These are phyloP conservation scores for Synanthedon formicaeformis DNA, from an alignment of 2,888 invertebrate genomes.

Conservation along the genomic window DNA sequence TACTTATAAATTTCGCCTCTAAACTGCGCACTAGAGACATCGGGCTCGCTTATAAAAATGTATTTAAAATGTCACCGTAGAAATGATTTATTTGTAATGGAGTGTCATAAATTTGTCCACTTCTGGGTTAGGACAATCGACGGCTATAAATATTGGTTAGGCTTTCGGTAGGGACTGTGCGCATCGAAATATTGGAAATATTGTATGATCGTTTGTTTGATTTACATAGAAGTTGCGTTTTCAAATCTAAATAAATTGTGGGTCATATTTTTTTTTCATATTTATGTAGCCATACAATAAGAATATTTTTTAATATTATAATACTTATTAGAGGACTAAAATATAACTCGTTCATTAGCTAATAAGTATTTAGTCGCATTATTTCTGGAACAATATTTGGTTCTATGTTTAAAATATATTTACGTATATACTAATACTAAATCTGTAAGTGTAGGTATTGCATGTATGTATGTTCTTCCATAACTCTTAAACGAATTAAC, in stretches of 20 bases:
- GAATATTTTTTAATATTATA: too few species aligned
- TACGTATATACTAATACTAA: too few species aligned
- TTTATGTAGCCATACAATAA: too few species aligned
- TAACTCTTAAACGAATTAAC: too few species aligned
- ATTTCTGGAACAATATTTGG: too few species aligned
- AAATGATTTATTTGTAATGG: constrained; percentile 59
- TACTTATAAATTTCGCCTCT: constrained; percentile 63
- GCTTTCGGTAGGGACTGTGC: constrained; percentile 1
- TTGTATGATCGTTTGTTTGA: neutral
- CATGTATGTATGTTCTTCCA: too few species aligned
- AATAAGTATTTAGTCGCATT: too few species aligned
- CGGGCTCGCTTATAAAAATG: constrained; percentile 66
- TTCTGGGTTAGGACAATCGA: constrained; percentile 48
- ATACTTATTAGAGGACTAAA: too few species aligned
- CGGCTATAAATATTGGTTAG: constrained; percentile 44
- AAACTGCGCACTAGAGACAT: constrained; percentile 24
- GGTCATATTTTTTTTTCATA: neutral
- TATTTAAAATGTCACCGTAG: constrained; percentile 64
- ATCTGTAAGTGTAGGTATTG: too few species aligned
- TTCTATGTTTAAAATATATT: too few species aligned
- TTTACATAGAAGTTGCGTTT: neutral
- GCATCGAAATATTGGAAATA: neutral
- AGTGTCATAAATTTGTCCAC: constrained; percentile 67
- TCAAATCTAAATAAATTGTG: neutral
- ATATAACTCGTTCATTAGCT: too few species aligned